Percentiles rank a stretch among this genome's conserved stretches.
These are phyloP conservation scores for Tholera decimalis DNA, from an alignment of 2,888 invertebrate species.

Conservation along the genomic window DNA sequence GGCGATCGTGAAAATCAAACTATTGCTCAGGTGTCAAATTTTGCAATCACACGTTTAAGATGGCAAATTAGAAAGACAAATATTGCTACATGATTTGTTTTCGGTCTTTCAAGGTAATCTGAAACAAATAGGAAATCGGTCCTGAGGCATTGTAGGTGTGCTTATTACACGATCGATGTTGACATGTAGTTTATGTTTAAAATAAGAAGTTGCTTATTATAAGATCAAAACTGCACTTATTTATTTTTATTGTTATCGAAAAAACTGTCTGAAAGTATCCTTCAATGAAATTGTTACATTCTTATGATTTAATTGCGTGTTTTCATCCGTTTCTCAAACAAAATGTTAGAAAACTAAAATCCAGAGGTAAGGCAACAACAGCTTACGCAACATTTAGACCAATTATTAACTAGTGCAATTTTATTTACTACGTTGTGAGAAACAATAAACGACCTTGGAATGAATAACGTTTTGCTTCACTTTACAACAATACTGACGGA, in stretches of 20 bases:
- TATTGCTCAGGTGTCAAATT: constrained; percentile 46
- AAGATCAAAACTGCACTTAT: background rate
- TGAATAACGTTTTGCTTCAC: constrained; percentile 58
- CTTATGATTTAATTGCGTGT: background rate
- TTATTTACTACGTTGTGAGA: constrained; percentile 55
- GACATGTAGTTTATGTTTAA: background rate
- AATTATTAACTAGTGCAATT: constrained; percentile 37
- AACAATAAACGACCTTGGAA: constrained; percentile 63
- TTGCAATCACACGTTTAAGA: constrained; percentile 47
- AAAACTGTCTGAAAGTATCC: background rate
- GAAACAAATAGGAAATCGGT: constrained; percentile 23
- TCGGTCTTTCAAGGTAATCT: constrained; percentile 44
- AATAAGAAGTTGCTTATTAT: background rate
- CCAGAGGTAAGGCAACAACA: constrained; percentile 14
- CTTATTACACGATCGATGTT: background rate
- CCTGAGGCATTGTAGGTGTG: background rate
- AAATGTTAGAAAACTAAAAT: background rate
- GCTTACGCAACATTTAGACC: constrained; percentile 26
- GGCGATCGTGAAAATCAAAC: constrained; percentile 47
- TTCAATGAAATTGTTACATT: too few species aligned
- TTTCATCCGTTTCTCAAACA: background rate
- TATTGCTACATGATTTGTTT: constrained; percentile 33
- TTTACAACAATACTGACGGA: constrained; percentile 48
- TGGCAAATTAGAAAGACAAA: constrained; percentile 36
- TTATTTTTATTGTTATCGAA: background rate